Percentiles rank a stretch among this genome's conserved stretches.
These are phyloP conservation scores for Caerostris extrusa DNA, from an alignment of 1,140 invertebrate species.

Conservation along the genomic window DNA sequence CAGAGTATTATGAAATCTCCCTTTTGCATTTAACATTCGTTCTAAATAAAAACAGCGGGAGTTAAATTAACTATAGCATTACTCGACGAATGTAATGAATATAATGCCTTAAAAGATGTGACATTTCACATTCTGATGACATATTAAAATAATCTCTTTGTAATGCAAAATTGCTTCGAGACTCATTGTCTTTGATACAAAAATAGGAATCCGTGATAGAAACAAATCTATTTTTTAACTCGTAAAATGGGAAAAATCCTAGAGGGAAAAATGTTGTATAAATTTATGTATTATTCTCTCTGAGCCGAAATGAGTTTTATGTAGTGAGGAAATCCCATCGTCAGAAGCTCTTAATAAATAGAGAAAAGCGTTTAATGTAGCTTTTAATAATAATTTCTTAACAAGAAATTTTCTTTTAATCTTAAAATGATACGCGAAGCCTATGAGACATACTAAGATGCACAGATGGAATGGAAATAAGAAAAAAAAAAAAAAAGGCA, in stretches of 20 bases:
- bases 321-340: conserved; percentile 14
- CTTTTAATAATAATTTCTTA: conserved; percentile 1
- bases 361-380: conserved; percentile 16
- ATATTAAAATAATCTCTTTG: conserved; percentile 43
- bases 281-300: not conserved
- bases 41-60: conserved; percentile 8
- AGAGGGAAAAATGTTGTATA: not conserved
- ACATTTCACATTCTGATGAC: conserved; percentile 23
- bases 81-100: conserved; percentile 24
- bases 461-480: not conserved
- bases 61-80: conserved; percentile 37
- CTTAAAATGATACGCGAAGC: not conserved
- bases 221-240: conserved; percentile 40
- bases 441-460: conserved; percentile 15
- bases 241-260: not conserved
- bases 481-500: not conserved
- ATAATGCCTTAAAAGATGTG: conserved; percentile 28
- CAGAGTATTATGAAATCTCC: not conserved
- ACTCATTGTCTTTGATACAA: conserved; percentile 18
- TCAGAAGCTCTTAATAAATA: not conserved
- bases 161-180: conserved; percentile 14
- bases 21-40: not conserved
- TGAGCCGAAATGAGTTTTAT: conserved; percentile 13
- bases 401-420: not conserved
- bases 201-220: conserved; percentile 26